Evolutionary conservation across 2,797 vertebrate species (phyloP).

Genomic region (Eurystomus glaucurus): DNA sequence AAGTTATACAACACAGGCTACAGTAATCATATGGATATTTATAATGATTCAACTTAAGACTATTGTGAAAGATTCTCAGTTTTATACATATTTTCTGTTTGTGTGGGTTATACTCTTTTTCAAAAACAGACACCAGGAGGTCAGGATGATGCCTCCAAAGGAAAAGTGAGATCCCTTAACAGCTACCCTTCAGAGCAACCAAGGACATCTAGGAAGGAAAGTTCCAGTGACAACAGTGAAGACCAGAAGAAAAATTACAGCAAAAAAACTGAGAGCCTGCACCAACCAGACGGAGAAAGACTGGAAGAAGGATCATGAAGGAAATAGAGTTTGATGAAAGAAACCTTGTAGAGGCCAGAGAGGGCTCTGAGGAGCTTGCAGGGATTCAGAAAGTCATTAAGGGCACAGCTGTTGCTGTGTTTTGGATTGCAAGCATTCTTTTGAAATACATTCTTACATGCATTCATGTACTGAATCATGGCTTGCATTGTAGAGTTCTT

Average conservation of each 20-base stretch:
- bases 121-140: neutral
- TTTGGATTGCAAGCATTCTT: neutral
- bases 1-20: neutral
- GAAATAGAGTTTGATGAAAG: neutral
- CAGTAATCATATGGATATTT: neutral
- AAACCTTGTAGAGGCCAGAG: neutral
- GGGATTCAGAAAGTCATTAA: neutral
- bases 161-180: neutral
- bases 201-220: neutral
- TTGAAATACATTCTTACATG: neutral
- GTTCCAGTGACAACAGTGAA: neutral
- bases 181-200: neutral
- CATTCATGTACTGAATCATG: accelerated
- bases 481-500: neutral
- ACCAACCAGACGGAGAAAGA: neutral
- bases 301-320: neutral
- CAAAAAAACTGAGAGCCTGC: neutral
- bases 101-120: neutral
- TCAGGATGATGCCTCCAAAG: neutral
- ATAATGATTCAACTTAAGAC: neutral
- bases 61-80: neutral
- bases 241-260: neutral
- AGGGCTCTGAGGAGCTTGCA: neutral
- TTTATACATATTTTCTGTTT: neutral
- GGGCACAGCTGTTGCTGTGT: neutral